Evolutionary conservation across 2,113 vertebrate species (phyloP), one percentile per base, ranked within the genome.

Genomic region (Setophaga petechia): DNA sequence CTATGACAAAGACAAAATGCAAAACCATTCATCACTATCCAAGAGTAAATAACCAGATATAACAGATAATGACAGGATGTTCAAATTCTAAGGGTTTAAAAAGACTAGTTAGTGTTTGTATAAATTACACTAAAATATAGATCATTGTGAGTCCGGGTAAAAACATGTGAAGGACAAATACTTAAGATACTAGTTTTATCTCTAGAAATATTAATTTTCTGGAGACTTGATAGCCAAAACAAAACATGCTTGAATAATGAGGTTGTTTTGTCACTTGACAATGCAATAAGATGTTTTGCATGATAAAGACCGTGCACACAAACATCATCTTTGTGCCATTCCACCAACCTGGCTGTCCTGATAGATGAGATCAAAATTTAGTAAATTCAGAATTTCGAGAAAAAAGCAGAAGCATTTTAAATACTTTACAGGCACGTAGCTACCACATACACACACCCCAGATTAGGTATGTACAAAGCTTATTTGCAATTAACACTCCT

Each of bases 381-480:
- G 12, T 55, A 21, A 46, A 73, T 25, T 55, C 15, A 46, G 21
- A 69, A 20, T 47, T 77, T 7, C 27, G 2, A 17, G 20, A 80
- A 33, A 16, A 62, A 72, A 43, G 27, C 14, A 93, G 39, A 84
- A 44, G 22, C 2, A 35, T 58, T 81, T 58, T 2, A 59, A 58
- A 35, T 39, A 39, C 8, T 77, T 58, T 14, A 54, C 11, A 49
- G 24, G 25, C 49, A 77, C 4, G 2, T 5, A 71, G 18, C 27
- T 43, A 57, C 44, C 41, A 21, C 21, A 9, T 8, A 11, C 21
- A 18, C 8, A 4, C 18, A 0, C 1, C 19, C 18, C 3, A 2
- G 6, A 28, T 33, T 20, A 62, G 10, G 10, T 33, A 24, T 10
- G 8, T 20, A 11, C 4, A 6, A 23, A 8, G 9, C 17, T 44